phyloP scores from a whole-genome alignment of 1,140 invertebrate genomes.

The Zaprionus vittiger region DNA sequence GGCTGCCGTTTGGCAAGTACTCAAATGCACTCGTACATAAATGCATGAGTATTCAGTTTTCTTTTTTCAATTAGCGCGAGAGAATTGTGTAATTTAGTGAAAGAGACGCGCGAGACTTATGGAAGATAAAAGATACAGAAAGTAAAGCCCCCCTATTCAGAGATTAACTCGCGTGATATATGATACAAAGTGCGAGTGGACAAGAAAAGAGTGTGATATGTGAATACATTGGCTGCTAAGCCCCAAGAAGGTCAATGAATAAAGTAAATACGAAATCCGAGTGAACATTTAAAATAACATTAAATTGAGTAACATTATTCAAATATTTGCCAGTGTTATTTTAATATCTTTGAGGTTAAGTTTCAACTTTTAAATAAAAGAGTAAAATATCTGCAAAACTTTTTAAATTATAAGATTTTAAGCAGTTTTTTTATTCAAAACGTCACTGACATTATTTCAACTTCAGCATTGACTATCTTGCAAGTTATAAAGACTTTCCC shows the following conservation, averaged over 20 bases:
- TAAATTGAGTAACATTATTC: neutral
- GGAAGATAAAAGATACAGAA: slow-evolving; percentile 50
- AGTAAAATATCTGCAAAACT: neutral
- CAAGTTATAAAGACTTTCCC: too few relatives aligned
- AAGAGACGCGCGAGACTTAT: slow-evolving; percentile 29
- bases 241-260: neutral
- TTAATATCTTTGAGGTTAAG: neutral
- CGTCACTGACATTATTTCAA: too few relatives aligned
- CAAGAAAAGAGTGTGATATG: slow-evolving; percentile 15
- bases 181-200: slow-evolving; percentile 8
- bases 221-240: slow-evolving; percentile 16
- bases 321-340: neutral
- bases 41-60: slow-evolving; percentile 31
- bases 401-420: neutral
- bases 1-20: slow-evolving; percentile 5
- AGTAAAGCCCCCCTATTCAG: slow-evolving; percentile 49
- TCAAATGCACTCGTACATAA: slow-evolving; percentile 4
- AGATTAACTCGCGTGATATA: slow-evolving; percentile 49
- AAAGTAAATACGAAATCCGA: neutral
- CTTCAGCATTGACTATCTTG: too few relatives aligned
- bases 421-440: too few relatives aligned
- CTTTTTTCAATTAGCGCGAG: slow-evolving; percentile 66
- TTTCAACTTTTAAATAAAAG: neutral
- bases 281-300: neutral
- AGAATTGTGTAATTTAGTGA: slow-evolving; percentile 69